These are phyloP conservation scores for Cephus spinipes DNA, from an alignment of 2,888 invertebrate genomes.

Conservation along the genomic window DNA sequence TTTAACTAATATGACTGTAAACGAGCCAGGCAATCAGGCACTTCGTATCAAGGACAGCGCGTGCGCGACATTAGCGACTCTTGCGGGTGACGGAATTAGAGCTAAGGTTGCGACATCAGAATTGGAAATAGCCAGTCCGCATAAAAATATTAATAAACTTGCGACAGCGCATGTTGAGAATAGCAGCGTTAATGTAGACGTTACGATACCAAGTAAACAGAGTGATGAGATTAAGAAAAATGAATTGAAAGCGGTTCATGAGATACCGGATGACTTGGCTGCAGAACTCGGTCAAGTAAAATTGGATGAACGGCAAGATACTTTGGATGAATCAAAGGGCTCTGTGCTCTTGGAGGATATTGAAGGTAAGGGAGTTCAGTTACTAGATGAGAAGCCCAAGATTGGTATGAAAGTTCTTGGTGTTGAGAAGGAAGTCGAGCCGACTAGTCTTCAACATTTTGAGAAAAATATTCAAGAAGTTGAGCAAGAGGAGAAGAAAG, in stretches of 20 bases:
- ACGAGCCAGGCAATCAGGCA: conserved; percentile 27
- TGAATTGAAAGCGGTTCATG: background rate
- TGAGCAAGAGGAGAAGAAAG: conserved; percentile 4
- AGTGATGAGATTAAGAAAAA: conserved; percentile 5
- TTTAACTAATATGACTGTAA: conserved; percentile 24
- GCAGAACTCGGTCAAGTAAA: background rate
- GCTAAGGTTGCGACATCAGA: conserved; percentile 28
- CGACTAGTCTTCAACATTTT: conserved; percentile 10
- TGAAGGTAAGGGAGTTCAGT: conserved; percentile 16
- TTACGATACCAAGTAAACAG: conserved; percentile 3
- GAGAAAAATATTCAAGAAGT: conserved; percentile 15
- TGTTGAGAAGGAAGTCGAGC: background rate
- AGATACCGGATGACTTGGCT: background rate
- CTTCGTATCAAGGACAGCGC: background rate
- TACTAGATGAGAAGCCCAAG: background rate
- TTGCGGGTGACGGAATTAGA: conserved; percentile 37
- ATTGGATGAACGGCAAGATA: background rate
- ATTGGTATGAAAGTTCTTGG: conserved; percentile 5
- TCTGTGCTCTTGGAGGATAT: conserved; percentile 4
- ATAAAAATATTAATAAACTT: conserved; percentile 26
- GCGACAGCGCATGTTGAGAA: conserved; percentile 24
- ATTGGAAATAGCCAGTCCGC: conserved; percentile 32
- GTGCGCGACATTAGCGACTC: conserved; percentile 10
- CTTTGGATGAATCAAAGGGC: background rate
- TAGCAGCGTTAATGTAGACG: conserved; percentile 12